Conservation (phyloP, 2,113 vertebrate genomes). For the Eolophus roseicapilla region DNA sequence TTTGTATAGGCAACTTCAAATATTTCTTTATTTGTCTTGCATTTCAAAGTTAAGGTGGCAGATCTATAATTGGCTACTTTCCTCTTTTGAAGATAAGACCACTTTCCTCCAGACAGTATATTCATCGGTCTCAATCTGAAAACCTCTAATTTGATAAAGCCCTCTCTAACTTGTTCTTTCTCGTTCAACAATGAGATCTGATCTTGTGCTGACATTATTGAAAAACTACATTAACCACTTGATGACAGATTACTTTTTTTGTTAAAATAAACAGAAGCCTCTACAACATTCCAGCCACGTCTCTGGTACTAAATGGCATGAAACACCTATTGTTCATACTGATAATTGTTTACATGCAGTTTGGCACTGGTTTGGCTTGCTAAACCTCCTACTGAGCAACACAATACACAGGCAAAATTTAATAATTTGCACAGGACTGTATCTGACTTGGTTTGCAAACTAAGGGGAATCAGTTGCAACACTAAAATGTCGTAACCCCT, state of each 20-base stretch:
- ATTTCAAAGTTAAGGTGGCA: background rate
- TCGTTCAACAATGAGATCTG: background rate
- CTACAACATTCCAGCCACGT: background rate
- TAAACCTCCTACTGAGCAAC: background rate
- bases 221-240: background rate
- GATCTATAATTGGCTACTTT: background rate
- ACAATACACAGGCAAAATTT: background rate
- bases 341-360: background rate
- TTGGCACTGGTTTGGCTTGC: background rate
- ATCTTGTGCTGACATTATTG: background rate
- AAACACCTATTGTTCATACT: background rate
- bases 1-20: background rate
- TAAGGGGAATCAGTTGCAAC: background rate
- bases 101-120: background rate
- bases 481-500: background rate
- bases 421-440: background rate
- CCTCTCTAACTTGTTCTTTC: background rate
- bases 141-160: background rate
- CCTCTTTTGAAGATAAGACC: background rate
- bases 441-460: background rate
- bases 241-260: background rate
- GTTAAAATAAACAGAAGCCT: background rate
- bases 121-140: background rate
- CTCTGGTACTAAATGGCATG: background rate
- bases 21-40: background rate